Base-by-base conservation (phyloP, 2,797 vertebrate species). In the Peromyscus eremicus region DNA sequence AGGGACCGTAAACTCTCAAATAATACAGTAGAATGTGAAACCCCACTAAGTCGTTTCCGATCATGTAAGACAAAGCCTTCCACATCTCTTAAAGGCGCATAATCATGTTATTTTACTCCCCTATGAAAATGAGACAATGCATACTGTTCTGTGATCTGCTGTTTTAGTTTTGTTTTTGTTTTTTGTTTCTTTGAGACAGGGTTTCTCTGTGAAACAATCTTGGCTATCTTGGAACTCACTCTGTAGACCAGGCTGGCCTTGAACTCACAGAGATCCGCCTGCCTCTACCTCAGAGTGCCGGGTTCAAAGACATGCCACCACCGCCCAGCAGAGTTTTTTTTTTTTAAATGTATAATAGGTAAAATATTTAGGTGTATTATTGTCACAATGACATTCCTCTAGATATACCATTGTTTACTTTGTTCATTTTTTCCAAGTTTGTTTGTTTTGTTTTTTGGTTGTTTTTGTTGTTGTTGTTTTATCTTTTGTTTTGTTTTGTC, bases 351-450 rank as follows among this genome's bases (percentile, higher is more conserved):
- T 32, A n/a, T 64, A 89, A 96, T 37, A 75, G 79, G 75, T 94
- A 71, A 40, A 68, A 9, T 86, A 49, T 60, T 5, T 70, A 92
- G 29, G 8, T 25, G 49, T 75, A 14, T 79, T 95, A 52, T 81
- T 90, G 81, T 94, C 81, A 90, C 14, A 9, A 1, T 84, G 62
- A 10, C 60, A 43, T 79, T 92, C 16, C 62, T 32, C 57, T 70
- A 77, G 43, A 34, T 80, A 64, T 77, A 76, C 89, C 43, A 2
- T 83, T 60, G 86, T 34, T 77, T n/a, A 70, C 60, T 84, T 95
- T 92, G 34, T 43, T 49, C 13, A 43, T 80, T 96, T 73, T 97
- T 82, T 52, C 76, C n/a, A 91, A 68, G 64, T 86, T 62, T 73
- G n/a, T 88, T 60, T 82, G 27, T 0, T 66, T 88, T 49, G 94